These are phyloP conservation scores for Dromas ardeola DNA, from an alignment of 2,113 vertebrate species.

Conservation along the genomic window DNA sequence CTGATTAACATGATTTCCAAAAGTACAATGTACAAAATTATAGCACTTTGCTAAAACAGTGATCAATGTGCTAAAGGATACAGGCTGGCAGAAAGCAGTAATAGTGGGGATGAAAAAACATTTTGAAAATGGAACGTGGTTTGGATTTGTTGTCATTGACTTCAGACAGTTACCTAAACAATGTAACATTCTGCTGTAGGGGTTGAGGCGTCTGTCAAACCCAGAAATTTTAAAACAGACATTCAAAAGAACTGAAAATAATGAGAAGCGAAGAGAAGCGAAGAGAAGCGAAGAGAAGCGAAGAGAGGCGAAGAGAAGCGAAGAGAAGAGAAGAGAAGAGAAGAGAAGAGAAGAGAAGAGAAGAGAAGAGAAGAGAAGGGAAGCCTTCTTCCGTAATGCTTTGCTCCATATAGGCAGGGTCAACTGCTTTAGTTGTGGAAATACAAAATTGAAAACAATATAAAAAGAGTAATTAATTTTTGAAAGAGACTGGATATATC, in stretches of 20 bases:
- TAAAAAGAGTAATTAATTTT: background rate
- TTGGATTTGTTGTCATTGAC: background rate
- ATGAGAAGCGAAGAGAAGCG: background rate
- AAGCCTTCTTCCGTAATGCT: background rate
- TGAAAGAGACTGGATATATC: background rate
- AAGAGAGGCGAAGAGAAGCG: background rate
- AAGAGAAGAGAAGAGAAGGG: background rate
- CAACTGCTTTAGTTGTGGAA: background rate
- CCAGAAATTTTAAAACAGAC: background rate
- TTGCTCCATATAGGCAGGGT: background rate
- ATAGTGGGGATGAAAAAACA: background rate
- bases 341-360: background rate
- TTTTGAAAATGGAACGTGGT: slow-evolving; percentile 13
- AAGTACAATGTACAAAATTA: slow-evolving; percentile 58
- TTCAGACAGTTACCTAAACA: slow-evolving; percentile 33
- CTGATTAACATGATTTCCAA: slow-evolving; percentile 56
- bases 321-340: too few species aligned
- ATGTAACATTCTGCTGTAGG: background rate
- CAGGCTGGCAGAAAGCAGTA: slow-evolving; percentile 14
- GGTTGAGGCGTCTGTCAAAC: background rate
- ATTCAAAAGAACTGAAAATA: background rate
- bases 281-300: background rate
- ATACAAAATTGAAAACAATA: background rate
- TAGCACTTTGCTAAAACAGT: slow-evolving; percentile 48
- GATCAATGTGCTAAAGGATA: slow-evolving; percentile 45